phyloP scores from a whole-genome alignment of 2,113 vertebrate genomes.

The Climacteris rufus region DNA sequence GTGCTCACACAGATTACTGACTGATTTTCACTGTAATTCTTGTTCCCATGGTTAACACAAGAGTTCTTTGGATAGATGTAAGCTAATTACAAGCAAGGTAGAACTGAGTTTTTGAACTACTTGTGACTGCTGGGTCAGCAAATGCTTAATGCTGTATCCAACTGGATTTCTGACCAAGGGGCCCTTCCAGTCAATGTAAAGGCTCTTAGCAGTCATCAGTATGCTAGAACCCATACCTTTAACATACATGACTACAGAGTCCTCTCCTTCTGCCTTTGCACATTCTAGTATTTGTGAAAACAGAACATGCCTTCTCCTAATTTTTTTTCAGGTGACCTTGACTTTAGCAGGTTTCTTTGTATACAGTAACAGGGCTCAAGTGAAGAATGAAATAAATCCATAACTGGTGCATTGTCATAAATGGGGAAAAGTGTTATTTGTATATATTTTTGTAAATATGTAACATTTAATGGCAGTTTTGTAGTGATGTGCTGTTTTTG shows the following conservation, averaged over 20 bases:
- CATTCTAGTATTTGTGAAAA: neutral
- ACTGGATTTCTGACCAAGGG: neutral
- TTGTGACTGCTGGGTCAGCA: neutral
- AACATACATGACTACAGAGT: neutral
- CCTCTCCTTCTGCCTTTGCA: conserved; percentile 24
- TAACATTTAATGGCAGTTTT: conserved; percentile 76
- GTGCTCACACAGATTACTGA: neutral
- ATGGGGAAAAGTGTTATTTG: conserved; percentile 48
- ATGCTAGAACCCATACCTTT: neutral
- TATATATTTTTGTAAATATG: conserved; percentile 84
- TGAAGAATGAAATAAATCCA: conserved; percentile 15
- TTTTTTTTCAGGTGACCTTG: conserved; percentile 25
- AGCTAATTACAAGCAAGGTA: neutral
- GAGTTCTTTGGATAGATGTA: neutral
- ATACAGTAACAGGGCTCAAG: conserved; percentile 35
- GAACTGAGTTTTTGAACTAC: neutral
- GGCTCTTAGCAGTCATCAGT: neutral
- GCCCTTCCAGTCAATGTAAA: neutral
- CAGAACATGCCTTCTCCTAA: conserved; percentile 30
- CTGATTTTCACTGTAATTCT: neutral
- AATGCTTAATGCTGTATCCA: neutral
- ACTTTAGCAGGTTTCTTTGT: conserved; percentile 36
- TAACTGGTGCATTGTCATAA: conserved; percentile 42
- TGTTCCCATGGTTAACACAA: neutral
- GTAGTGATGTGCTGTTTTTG: conserved; percentile 74